phyloP scores from a whole-genome alignment of 2,888 invertebrate species.

The Tenthredo livida region DNA sequence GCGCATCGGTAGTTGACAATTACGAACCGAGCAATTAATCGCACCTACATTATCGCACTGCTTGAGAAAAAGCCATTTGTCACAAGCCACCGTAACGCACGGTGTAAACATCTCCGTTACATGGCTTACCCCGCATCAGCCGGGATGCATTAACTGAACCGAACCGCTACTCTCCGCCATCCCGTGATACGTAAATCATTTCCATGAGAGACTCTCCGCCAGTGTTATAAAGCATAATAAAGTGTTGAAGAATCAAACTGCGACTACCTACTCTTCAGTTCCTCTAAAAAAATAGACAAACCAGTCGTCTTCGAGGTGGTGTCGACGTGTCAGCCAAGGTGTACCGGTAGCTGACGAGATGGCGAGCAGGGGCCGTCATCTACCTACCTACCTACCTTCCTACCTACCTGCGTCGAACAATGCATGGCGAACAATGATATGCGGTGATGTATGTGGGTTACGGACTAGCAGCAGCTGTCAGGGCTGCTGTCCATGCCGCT shows the following conservation, averaged over 20 bases:
- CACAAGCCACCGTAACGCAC: background rate
- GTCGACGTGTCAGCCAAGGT: slow-evolving; percentile 36
- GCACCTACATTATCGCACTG: background rate
- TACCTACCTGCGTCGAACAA: slow-evolving; percentile 72
- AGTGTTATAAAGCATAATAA: background rate
- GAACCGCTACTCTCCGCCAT: background rate
- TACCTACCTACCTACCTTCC: slow-evolving; percentile 51
- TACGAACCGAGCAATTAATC: slow-evolving; percentile 8
- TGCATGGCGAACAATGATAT: slow-evolving; percentile 74
- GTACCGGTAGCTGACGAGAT: slow-evolving; percentile 56
- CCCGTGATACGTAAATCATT: background rate
- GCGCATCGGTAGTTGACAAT: background rate
- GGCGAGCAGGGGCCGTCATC: slow-evolving; percentile 34
- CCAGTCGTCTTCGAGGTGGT: slow-evolving; percentile 11
- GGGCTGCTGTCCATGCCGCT: slow-evolving; percentile 65
- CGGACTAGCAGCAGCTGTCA: slow-evolving; percentile 75
- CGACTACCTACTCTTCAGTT: background rate
- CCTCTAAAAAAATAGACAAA: background rate
- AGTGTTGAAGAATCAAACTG: background rate
- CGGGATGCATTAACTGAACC: background rate
- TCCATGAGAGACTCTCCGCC: background rate
- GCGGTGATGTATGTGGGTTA: slow-evolving; percentile 77
- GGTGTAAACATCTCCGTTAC: slow-evolving; percentile 39
- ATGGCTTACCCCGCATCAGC: slow-evolving; percentile 24
- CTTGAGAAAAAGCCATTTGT: slow-evolving; percentile 1